phyloP scores from a whole-genome alignment of 2,797 vertebrate species.

The Pristis pectinata region DNA sequence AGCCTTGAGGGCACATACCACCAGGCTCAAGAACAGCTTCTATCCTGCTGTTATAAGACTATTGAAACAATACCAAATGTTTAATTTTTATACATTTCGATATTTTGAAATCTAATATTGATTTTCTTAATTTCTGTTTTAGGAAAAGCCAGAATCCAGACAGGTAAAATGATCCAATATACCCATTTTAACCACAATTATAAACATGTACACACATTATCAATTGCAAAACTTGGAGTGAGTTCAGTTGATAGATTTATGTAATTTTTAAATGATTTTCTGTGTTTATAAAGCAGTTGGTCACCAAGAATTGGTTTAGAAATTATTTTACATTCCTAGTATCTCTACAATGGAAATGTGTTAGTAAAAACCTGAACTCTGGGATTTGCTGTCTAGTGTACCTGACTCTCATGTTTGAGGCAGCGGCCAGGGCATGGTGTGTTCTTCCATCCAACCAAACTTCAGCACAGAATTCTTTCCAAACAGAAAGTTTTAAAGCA shows the following conservation, averaged over 20 bases:
- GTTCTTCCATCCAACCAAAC: background rate
- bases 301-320: background rate
- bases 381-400: background rate
- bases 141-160: constrained; percentile 65
- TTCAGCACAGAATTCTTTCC: background rate
- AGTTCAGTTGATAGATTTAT: background rate
- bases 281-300: background rate
- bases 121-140: constrained; percentile 44
- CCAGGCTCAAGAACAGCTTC: no score
- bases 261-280: background rate
- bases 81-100: background rate
- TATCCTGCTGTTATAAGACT: no score
- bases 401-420: background rate
- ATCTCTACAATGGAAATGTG: background rate
- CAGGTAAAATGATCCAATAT: constrained; percentile 59
- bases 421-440: no score
- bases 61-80: no score
- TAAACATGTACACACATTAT: background rate
- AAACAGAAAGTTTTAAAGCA: background rate
- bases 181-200: background rate
- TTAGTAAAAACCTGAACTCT: no score
- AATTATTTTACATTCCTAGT: background rate
- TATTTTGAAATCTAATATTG: background rate
- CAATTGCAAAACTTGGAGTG: background rate
- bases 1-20: no score